These are phyloP conservation scores for Chloromyia formosa DNA, from an alignment of 2,888 invertebrate species.

Conservation along the genomic window DNA sequence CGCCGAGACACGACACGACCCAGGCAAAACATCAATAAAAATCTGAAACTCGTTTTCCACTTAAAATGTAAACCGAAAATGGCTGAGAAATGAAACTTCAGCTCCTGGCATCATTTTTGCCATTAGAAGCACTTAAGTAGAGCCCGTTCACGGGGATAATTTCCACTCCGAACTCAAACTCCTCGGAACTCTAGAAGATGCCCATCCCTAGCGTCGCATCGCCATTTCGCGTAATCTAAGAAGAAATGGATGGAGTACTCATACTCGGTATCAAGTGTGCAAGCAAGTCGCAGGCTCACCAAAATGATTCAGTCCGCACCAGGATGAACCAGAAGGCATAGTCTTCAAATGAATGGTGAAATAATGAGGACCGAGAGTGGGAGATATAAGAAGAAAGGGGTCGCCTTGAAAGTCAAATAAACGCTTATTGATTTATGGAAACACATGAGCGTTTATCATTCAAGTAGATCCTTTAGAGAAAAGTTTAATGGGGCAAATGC, in stretches of 20 bases:
- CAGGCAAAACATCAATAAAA: conserved; percentile 40
- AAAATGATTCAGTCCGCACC: background rate
- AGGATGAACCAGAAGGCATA: background rate
- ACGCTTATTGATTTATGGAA: conserved; percentile 40
- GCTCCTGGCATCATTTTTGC: conserved; percentile 36
- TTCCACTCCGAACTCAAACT: background rate
- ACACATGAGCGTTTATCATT: conserved; percentile 43
- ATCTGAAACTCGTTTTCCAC: conserved; percentile 43
- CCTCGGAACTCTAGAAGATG: background rate
- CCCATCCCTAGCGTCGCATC: no score
- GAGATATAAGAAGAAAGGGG: background rate
- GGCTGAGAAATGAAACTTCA: conserved; percentile 38
- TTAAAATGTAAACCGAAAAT: conserved; percentile 41
- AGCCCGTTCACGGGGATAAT: conserved; percentile 39
- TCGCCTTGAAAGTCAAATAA: conserved; percentile 12
- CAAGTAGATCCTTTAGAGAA: conserved; percentile 15
- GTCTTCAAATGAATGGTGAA: conserved; percentile 19
- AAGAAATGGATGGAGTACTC: background rate
- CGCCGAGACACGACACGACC: background rate
- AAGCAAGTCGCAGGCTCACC: no score
- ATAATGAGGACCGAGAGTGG: background rate
- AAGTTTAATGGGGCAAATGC: conserved; percentile 40
- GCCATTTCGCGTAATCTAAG: conserved; percentile 15
- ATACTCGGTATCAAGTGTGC: no score
- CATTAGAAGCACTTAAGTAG: conserved; percentile 42